Conservation (phyloP, 2,888 invertebrate species). For the Tachystola acroxantha region DNA sequence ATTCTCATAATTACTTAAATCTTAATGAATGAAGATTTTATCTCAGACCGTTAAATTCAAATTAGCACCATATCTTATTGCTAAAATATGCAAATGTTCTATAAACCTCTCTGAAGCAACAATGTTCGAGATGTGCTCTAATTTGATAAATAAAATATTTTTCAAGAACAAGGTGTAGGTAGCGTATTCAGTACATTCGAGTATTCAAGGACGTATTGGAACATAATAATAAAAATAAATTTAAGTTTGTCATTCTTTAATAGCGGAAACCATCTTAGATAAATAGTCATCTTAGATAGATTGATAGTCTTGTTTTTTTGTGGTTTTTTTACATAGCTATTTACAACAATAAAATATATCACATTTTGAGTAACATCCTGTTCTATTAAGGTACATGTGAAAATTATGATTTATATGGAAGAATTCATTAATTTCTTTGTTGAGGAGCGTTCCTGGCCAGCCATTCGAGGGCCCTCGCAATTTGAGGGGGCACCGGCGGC, state of each 20-base stretch:
- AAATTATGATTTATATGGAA: not conserved
- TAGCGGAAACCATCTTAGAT: slow-evolving; percentile 15
- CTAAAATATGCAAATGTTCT: not conserved
- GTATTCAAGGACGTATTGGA: slow-evolving; percentile 8
- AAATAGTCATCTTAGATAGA: no score
- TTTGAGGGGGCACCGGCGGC: slow-evolving; percentile 69
- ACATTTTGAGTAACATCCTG: slow-evolving; percentile 1
- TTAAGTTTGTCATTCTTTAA: slow-evolving; percentile 15
- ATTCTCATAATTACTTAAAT: not conserved
- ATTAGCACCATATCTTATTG: not conserved
- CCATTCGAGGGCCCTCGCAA: slow-evolving; percentile 62
- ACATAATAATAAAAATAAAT: slow-evolving; percentile 11
- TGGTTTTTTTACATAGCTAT: slow-evolving; percentile 10
- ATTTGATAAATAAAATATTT: no score
- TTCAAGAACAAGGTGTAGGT: no score
- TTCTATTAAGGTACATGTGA: slow-evolving; percentile 3
- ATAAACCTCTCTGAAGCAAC: not conserved
- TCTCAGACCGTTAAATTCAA: not conserved
- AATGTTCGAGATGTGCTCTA: not conserved
- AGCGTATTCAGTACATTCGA: not conserved
- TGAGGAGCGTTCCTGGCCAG: slow-evolving; percentile 24
- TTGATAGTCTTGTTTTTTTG: slow-evolving; percentile 10
- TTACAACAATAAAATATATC: slow-evolving; percentile 3
- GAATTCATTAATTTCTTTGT: slow-evolving; percentile 22
- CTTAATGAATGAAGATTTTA: not conserved